Evolutionary conservation across 1,140 invertebrate species (phyloP).

Genomic region (Choristoneura fumiferana): DNA sequence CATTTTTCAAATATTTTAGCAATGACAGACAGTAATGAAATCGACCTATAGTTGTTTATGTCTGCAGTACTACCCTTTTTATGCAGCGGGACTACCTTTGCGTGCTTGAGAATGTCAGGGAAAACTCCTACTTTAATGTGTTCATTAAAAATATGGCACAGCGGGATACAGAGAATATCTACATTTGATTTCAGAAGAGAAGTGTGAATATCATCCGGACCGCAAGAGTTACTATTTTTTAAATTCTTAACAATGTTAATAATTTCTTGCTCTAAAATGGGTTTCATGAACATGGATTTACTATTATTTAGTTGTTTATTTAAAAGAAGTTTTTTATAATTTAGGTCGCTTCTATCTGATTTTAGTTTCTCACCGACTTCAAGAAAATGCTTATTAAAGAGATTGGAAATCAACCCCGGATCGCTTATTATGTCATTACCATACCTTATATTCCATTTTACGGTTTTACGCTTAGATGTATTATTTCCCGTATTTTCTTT

Average conservation of each 20-base stretch:
- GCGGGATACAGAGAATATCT: slow-evolving; percentile 1
- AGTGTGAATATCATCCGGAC: neutral
- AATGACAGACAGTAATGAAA: neutral
- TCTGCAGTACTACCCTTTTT: neutral
- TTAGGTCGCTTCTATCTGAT: neutral
- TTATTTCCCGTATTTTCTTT: slow-evolving; percentile 3
- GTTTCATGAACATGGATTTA: slow-evolving; percentile 12
- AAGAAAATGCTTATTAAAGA: too few species aligned
- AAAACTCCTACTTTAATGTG: neutral
- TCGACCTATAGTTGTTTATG: slow-evolving; percentile 1
- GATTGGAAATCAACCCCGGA: too few species aligned
- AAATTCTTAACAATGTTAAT: slow-evolving; percentile 1
- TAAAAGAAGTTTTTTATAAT: neutral
- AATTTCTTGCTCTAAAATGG: neutral
- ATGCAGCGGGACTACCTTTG: neutral
- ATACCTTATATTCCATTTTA: neutral
- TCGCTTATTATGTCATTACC: slow-evolving; percentile 2
- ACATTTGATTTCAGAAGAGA: neutral
- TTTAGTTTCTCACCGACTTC: neutral
- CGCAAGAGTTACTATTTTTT: slow-evolving; percentile 9
- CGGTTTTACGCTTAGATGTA: neutral
- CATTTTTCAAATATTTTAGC: neutral
- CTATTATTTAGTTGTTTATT: neutral
- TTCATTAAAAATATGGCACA: slow-evolving; percentile 5
- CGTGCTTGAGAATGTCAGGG: neutral